These are phyloP conservation scores for Kryptolebias marmoratus DNA, from an alignment of 2,113 vertebrate genomes.

Conservation along the genomic window DNA sequence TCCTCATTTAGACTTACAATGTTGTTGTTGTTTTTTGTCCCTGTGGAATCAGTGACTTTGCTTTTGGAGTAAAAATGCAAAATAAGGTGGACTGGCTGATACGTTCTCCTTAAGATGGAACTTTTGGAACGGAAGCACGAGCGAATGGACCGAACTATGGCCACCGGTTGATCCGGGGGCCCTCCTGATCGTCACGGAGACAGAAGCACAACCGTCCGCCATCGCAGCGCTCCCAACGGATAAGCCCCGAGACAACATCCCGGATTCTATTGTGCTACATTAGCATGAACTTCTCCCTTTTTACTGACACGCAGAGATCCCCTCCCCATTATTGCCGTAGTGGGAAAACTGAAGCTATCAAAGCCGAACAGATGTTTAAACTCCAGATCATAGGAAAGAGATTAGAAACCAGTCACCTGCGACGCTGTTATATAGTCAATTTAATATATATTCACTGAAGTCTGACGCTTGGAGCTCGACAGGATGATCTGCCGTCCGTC, in stretches of 20 bases:
- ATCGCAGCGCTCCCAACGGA: constrained; percentile 29
- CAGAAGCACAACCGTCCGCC: constrained; percentile 1
- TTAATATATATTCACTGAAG: constrained; percentile 75
- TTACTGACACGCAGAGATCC: constrained; percentile 65
- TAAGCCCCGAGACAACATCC: constrained; percentile 34
- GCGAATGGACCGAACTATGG: constrained; percentile 22
- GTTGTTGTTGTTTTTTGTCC: no score
- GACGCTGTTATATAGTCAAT: constrained; percentile 63
- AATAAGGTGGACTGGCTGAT: constrained; percentile 1
- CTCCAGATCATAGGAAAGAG: constrained; percentile 40
- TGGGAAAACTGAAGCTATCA: constrained; percentile 29
- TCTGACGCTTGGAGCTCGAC: constrained; percentile 65
- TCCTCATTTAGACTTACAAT: not conserved
- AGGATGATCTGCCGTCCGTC: constrained; percentile 50
- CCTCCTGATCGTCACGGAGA: constrained; percentile 1
- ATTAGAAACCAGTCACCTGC: constrained; percentile 57
- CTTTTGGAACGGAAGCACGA: not conserved
- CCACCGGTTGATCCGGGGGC: constrained; percentile 30
- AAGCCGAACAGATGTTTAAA: constrained; percentile 33
- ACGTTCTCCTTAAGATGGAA: constrained; percentile 7
- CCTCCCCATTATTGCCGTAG: constrained; percentile 6
- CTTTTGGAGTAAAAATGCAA: not conserved
- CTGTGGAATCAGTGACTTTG: constrained; percentile 2
- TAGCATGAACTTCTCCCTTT: constrained; percentile 74
- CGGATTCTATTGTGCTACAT: constrained; percentile 83